Evolutionary conservation across 2,113 vertebrate genomes (phyloP), one percentile per base, ranked within the genome.

Genomic region (Nothocercus nigrocapillus): DNA sequence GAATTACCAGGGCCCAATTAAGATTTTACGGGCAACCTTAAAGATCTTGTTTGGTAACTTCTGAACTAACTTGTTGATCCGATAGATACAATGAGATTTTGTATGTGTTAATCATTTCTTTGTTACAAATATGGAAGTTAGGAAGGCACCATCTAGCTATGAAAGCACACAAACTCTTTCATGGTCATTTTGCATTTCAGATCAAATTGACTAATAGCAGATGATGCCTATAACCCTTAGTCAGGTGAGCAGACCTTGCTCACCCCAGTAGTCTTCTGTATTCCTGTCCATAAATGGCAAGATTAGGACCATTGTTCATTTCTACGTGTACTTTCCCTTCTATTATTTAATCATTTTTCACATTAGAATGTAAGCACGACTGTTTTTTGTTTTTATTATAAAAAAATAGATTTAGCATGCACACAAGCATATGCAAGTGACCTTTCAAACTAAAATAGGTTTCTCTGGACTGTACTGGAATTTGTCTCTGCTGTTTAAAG

Each of bases 321-420:
- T 12, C 18, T 15, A 8, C 34, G 13, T 79, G 8, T 28, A 9
- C n/a, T 82, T 49, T 54, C 22, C 34, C 22, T 68, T 38, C 74
- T 51, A 70, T 75, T 92, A 82, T 75, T 40, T 6, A 79, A 34
- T 13, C 18, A 40, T 63, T 69, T 69, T 67, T 91, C 49, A 2
- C 22, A 61, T 42, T 17, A 58, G 17, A 82, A 67, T n/a, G 3
- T 19, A 54, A 51, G 4, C 59, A 51, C 5, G 0, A 0, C 28
- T 70, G 59, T 8, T 22, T 78, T 86, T 8, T 72, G 22, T 9
- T 72, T 27, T 58, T 20, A 62, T 63, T 68, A 68, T 36, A 73
- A 91, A 63, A 18, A 18, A 66, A 8, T 25, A 47, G 5, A 2
- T 77, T 32, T 72, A 77, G 30, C 27, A 51, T 6, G 45, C 13